phyloP scores from a whole-genome alignment of 2,113 vertebrate species.

The Benthochromis sp. region DNA sequence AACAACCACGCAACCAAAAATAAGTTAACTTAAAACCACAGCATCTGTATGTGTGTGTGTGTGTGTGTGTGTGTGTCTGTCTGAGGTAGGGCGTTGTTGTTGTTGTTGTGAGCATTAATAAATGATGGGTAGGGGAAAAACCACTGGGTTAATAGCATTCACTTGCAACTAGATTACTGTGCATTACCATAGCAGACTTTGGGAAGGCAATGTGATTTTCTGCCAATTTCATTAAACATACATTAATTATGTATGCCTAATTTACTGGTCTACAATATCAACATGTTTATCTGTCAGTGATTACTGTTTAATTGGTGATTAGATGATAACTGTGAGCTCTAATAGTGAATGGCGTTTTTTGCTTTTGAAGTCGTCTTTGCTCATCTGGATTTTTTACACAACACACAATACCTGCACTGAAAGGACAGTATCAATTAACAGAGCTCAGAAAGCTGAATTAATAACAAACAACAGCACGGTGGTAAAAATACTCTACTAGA shows the following conservation, averaged over 20 bases:
- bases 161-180: conserved; percentile 24
- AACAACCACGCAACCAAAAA: background rate
- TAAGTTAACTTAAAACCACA: background rate
- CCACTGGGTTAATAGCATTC: conserved; percentile 26
- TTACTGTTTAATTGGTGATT: conserved; percentile 51
- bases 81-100: background rate
- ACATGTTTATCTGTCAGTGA: conserved; percentile 48
- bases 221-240: conserved; percentile 36
- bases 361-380: conserved; percentile 4
- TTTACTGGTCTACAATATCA: conserved; percentile 55
- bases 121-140: background rate
- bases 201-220: conserved; percentile 23
- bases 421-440: background rate
- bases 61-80: background rate
- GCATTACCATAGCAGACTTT: conserved; percentile 23
- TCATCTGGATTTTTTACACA: background rate
- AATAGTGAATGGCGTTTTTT: background rate
- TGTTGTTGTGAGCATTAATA: background rate
- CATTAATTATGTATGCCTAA: conserved; percentile 53
- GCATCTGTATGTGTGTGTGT: background rate
- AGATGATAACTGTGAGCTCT: conserved; percentile 13
- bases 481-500: background rate
- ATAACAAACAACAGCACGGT: background rate
- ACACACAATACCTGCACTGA: background rate
- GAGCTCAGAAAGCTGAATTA: background rate